Percentiles rank a stretch among this genome's conserved stretches.
These are phyloP conservation scores for Hoplostethus mediterraneus DNA, from an alignment of 2,797 vertebrate genomes.

Conservation along the genomic window DNA sequence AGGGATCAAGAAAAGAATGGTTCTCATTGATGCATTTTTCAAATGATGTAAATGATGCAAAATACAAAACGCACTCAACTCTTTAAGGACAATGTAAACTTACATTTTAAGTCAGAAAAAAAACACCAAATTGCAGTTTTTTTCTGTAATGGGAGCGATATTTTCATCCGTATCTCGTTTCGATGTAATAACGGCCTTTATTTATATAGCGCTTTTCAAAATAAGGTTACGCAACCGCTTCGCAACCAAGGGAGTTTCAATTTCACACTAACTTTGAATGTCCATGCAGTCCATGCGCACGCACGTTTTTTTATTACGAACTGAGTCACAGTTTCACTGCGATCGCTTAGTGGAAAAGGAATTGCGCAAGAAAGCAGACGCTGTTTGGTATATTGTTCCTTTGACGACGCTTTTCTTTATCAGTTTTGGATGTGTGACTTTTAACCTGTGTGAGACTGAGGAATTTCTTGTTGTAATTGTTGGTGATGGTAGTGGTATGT, in stretches of 20 bases:
- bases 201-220: too few species aligned
- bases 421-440: conserved; percentile 1
- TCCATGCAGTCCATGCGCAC: neutral
- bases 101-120: neutral
- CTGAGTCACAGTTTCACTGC: conserved; percentile 61
- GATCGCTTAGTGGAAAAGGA: conserved; percentile 64
- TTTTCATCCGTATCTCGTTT: neutral
- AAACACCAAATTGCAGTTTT: neutral
- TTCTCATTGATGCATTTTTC: conserved; percentile 10
- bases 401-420: too few species aligned
- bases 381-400: too few species aligned
- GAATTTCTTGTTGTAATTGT: neutral
- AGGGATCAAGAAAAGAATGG: conserved; percentile 1
- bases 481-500: neutral
- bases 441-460: neutral
- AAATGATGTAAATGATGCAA: conserved; percentile 7
- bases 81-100: neutral
- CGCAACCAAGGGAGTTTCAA: neutral
- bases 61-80: neutral
- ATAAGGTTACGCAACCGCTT: too few species aligned
- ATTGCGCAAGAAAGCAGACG: conserved; percentile 41
- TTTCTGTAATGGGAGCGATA: neutral
- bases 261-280: conserved; percentile 3
- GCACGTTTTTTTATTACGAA: neutral
- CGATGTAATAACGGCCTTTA: too few species aligned